phyloP scores from a whole-genome alignment of 2,888 invertebrate species.

The Drosophila atroscutellata region DNA sequence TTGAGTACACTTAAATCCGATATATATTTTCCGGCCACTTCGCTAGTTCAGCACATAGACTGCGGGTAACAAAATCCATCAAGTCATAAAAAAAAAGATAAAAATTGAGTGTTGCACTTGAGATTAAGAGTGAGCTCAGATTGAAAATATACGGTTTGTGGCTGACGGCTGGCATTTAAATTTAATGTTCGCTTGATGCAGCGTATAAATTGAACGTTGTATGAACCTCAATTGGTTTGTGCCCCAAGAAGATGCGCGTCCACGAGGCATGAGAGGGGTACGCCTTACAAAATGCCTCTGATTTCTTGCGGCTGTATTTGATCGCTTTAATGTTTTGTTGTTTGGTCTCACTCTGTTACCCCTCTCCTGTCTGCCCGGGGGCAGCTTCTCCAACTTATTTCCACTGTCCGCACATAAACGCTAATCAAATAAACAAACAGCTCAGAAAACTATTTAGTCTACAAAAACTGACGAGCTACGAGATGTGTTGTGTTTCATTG shows the following conservation, averaged over 20 bases:
- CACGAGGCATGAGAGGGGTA: background rate
- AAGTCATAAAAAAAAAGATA: background rate
- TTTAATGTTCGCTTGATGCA: constrained; percentile 39
- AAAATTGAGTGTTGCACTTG: constrained; percentile 8
- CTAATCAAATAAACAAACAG: constrained; percentile 78
- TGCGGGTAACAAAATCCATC: background rate
- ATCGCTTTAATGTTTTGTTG: constrained; percentile 26
- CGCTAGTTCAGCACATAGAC: background rate
- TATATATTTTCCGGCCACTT: constrained; percentile 1
- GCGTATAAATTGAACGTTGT: constrained; percentile 51
- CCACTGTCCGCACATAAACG: constrained; percentile 45
- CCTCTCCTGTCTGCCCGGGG: background rate
- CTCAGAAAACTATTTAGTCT: constrained; percentile 71
- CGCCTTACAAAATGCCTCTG: constrained; percentile 12
- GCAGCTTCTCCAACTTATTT: background rate
- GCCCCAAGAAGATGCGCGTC: constrained; percentile 24
- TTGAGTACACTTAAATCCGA: constrained; percentile 35
- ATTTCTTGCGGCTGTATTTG: constrained; percentile 9
- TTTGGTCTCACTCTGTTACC: background rate
- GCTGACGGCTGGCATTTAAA: constrained; percentile 36
- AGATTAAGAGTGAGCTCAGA: constrained; percentile 54
- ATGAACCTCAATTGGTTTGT: constrained; percentile 43
- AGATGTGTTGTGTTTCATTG: constrained; percentile 13
- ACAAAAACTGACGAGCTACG: constrained; percentile 44
- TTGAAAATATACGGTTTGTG: constrained; percentile 52